Evolutionary conservation across 2,888 invertebrate species (phyloP).

Genomic region (Chironomus riparius): DNA sequence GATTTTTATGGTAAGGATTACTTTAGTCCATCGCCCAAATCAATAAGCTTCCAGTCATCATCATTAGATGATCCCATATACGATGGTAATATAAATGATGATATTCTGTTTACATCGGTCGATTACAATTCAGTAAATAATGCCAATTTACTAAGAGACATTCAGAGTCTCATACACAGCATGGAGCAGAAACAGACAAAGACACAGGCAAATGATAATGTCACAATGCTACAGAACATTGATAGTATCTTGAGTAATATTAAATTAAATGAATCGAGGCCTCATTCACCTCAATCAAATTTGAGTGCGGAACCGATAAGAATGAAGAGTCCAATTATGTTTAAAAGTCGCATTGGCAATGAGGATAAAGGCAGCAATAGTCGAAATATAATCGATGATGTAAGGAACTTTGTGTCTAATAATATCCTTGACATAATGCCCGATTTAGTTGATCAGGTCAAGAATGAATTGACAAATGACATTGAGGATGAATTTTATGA

Average conservation of each 20-base stretch:
- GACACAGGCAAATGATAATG: slow-evolving; percentile 37
- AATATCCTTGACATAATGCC: slow-evolving; percentile 43
- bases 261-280: slow-evolving; percentile 29
- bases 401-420: slow-evolving; percentile 41
- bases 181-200: slow-evolving; percentile 40
- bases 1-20: slow-evolving; percentile 4
- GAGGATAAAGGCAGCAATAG: slow-evolving; percentile 30
- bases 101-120: not conserved
- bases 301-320: slow-evolving; percentile 35
- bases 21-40: slow-evolving; percentile 19
- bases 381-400: slow-evolving; percentile 33
- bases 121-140: slow-evolving; percentile 30
- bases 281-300: slow-evolving; percentile 31
- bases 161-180: slow-evolving; percentile 42
- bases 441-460: slow-evolving; percentile 41
- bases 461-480: slow-evolving; percentile 36
- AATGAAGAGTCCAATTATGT: slow-evolving; percentile 40
- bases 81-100: not conserved
- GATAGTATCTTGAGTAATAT: slow-evolving; percentile 38
- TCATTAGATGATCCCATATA: slow-evolving; percentile 17
- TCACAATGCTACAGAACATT: slow-evolving; percentile 35
- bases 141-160: slow-evolving; percentile 38
- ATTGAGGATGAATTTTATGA: slow-evolving; percentile 30
- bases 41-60: slow-evolving; percentile 18
- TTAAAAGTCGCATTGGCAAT: slow-evolving; percentile 21